Evolutionary conservation across 2,888 invertebrate genomes (phyloP), one percentile per base, ranked within the genome.

Genomic region (Eupithecia insigniata): DNA sequence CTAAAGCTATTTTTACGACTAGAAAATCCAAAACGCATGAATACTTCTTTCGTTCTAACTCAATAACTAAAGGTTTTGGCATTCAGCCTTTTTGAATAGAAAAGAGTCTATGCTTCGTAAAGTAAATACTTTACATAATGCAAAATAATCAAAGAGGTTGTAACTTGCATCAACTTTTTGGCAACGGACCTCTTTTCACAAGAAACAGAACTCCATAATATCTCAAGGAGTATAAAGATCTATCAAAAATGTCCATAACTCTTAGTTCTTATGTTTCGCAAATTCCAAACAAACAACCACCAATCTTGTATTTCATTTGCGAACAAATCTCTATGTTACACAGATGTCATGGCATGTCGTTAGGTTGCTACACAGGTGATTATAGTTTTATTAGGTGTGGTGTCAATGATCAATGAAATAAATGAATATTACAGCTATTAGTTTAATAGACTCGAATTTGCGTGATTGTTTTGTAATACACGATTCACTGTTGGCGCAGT

Each of bases 331-430:
- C 12, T 12, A 3, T n/a, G 51, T 22, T 51, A 51, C 51, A 22
- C 51, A 51, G n/a, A 51, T 58, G 28, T 58, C 58, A 28, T 28
- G 28, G 1, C 61, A 34, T 34, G 61, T 60, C 28, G 58, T 28
- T 30, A 60, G 14, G 16, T 61, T 61, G 61, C 61, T 61, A 32
- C 61, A 61, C 39, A 8, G 22, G 64, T 39, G 26, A 64, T 46
- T 43, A 65, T 1, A 43, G 26, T 66, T 66, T 30, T 28, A 66
- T 30, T n/a, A 28, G 18, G 28, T 46, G 66, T 46, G 66, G 43
- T 66, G 46, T 66, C 66, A 66, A 66, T 66, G 28, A 46, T 28
- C 43, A 66, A 66, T 66, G n/a, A 46, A 43, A 43, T 43, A 66
- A 66, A 66, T 39, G 34, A 34, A 62, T 39, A 43, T 65, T 65